A percentile compares a stretch with the other conserved stretches of the same genome.
Conservation (phyloP, 30 jellyfish, hydroid and myxozoan genomes). For the Turritopsis rubra region DNA sequence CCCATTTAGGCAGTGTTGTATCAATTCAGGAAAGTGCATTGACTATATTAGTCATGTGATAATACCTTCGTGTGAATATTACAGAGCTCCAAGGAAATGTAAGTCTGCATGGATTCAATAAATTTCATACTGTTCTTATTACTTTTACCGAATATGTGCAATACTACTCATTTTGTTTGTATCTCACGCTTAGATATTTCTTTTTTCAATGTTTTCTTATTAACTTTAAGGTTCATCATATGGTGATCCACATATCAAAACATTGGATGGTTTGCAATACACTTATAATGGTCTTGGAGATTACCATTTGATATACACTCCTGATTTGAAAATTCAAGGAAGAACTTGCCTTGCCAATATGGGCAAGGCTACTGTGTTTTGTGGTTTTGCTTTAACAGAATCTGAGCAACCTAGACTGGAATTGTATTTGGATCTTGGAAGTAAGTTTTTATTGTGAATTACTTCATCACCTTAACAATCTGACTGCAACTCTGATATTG, state of each 20-base stretch:
- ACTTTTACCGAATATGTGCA: neutral
- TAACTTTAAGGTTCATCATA: conserved; percentile 12
- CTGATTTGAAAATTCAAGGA: conserved; percentile 14
- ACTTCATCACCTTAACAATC: neutral
- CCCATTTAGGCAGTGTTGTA: conserved; percentile 35
- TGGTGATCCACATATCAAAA: conserved; percentile 93
- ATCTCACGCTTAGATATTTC: neutral
- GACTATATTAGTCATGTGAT: conserved; percentile 26
- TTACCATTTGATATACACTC: conserved; percentile 59
- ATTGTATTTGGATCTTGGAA: conserved; percentile 28
- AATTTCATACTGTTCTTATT: neutral
- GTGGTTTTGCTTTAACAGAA: conserved; percentile 42
- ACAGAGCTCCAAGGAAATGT: conserved; percentile 20
- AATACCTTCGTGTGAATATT: conserved; percentile 11
- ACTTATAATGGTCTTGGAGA: conserved; percentile 82
- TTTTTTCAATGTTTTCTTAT: neutral
- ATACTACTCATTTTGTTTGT: neutral
- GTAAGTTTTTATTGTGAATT: conserved; percentile 12
- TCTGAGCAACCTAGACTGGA: conserved; percentile 34
- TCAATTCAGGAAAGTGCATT: conserved; percentile 15
- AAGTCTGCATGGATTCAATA: conserved; percentile 1
- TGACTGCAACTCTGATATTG: neutral
- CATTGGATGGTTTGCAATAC: conserved; percentile 87
- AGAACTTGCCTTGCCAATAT: conserved; percentile 41
- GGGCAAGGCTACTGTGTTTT: conserved; percentile 39